Base-by-base conservation (phyloP, 2,113 vertebrate species). In the Picathartes gymnocephalus region DNA sequence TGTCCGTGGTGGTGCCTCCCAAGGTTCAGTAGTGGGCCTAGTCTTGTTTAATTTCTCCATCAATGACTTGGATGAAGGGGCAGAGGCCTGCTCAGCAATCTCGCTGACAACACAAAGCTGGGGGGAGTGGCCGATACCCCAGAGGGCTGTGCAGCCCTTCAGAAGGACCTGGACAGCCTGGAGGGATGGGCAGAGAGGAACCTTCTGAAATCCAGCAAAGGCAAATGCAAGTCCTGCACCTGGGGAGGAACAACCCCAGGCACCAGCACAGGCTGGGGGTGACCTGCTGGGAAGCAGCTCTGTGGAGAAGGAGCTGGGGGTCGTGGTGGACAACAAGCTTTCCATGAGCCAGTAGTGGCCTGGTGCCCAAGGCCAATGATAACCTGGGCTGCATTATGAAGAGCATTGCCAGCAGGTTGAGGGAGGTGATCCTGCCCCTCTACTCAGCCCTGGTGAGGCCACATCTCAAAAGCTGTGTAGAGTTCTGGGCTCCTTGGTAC, bases 1-100 rank as follows among this genome's bases (percentile, higher is more conserved):
- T 60, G 7, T 60, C 2, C 4, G 0, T n/a, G 0, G 31, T 70
- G 7, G 6, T 70, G 15, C 1, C 5, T 2, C 56, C 37, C 37
- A 31, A 8, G 31, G 25, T 44, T 20, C 56, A 44, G 0, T 8
- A 71, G 3, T 21, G 16, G 10, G 21, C 25, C 39, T 7, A 13
- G 13, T 31, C 21, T 39, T 39, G 44, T 40, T 69, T 81, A 50
- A 58, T 9, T 50, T 18, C 6, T 2, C 24, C 54, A 50, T 40
- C 65, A 40, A 0, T 40, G 35, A 15, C 54, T 50, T n/a, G 54
- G 44, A 3, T 30, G 44, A 15, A 58, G 53, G 53, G 42, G 35
- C 42, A 57, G 64, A 69, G 14, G 53, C 44, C 42, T 57, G 5
- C 78, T 81, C 64, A 81, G 53, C 53, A 81, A 15, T 40, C 16